Conservation (phyloP, 2,888 invertebrate genomes). For the Melangyna quadrimaculata region DNA sequence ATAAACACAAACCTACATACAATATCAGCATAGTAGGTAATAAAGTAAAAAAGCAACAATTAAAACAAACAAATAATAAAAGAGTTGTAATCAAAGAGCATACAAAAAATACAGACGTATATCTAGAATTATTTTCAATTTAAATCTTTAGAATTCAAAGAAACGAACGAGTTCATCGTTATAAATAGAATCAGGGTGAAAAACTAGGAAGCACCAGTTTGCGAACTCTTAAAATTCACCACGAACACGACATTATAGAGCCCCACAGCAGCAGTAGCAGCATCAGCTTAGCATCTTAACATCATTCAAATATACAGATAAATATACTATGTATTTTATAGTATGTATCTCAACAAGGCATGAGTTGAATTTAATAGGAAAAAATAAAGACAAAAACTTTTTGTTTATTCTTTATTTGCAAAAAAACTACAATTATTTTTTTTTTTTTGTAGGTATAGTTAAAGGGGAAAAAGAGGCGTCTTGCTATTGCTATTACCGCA, state of each 20-base stretch:
- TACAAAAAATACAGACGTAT: conserved; percentile 6
- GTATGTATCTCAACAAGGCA: conserved; percentile 1
- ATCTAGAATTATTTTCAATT: conserved; percentile 62
- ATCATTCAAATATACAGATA: not conserved
- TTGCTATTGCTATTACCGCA: not conserved
- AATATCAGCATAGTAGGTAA: not conserved
- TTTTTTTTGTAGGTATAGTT: not conserved
- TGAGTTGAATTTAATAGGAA: conserved; percentile 29
- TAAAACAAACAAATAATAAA: conserved; percentile 40
- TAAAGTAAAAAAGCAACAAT: conserved; percentile 42
- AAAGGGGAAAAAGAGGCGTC: conserved; percentile 1
- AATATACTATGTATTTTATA: too few relatives aligned
- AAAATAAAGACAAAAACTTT: conserved; percentile 32
- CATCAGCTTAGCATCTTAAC: conserved; percentile 47
- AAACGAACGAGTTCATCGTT: conserved; percentile 72
- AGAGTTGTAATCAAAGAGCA: not conserved
- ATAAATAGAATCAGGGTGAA: conserved; percentile 72
- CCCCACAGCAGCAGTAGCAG: conserved; percentile 22
- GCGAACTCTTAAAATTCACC: conserved; percentile 53
- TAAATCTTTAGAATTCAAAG: conserved; percentile 61
- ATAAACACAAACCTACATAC: not conserved
- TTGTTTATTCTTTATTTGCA: conserved; percentile 37
- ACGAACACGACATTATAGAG: conserved; percentile 37
- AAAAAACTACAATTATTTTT: conserved; percentile 5
- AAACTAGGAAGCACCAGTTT: conserved; percentile 67